Evolutionary conservation across 2,797 vertebrate species (phyloP), one percentile per base, ranked within the genome.

Genomic region (Orientallactaga sibirica): DNA sequence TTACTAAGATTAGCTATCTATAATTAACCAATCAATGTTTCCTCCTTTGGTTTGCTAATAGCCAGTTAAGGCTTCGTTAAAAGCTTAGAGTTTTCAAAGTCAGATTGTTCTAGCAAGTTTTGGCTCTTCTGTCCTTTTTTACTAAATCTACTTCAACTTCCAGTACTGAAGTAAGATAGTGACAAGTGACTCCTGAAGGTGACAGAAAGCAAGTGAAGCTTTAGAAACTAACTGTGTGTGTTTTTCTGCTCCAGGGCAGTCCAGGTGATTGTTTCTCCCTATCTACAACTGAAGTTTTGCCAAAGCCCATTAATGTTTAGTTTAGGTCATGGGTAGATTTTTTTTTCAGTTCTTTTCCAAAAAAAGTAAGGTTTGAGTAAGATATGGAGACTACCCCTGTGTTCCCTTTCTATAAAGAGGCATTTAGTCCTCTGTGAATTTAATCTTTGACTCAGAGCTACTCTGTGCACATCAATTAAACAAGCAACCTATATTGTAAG

Each of bases 11-110:
- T 76, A 87, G 27, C 33, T 84, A 33, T 68, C 64, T 87, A 19
- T 86, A 86, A 70, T 84, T 67, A 70, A 61, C 19, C 89, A 86
- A 83, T 92, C 71, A 92, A 1, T 73, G 2, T 66, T 84, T 61
- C 74, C 11, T 41, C 25, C 27, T 83, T 84, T 74, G 84, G 29
- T 88, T 88, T 68, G 16, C 62, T 85, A 88, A 67, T 9, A 76
- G 66, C 22, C 55, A 76, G 18, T 66, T 92, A 66, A 27, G 11
- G 70, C 76, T 79, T 52, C 7, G 52, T 52, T 55, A 55, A 55
- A 75, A 20, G 64, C 85, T 70, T 74, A 58, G 9, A 68, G 61
- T 19, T 68, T 52, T 77, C 33, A 82, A 90, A 20, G 58, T 25
- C 25, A 55, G 66, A 48, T 81, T 83, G n/a, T 64, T 86, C 48